These are phyloP conservation scores for Petrocephalus zakoni DNA, from an alignment of 2,113 vertebrate genomes.

Conservation along the genomic window DNA sequence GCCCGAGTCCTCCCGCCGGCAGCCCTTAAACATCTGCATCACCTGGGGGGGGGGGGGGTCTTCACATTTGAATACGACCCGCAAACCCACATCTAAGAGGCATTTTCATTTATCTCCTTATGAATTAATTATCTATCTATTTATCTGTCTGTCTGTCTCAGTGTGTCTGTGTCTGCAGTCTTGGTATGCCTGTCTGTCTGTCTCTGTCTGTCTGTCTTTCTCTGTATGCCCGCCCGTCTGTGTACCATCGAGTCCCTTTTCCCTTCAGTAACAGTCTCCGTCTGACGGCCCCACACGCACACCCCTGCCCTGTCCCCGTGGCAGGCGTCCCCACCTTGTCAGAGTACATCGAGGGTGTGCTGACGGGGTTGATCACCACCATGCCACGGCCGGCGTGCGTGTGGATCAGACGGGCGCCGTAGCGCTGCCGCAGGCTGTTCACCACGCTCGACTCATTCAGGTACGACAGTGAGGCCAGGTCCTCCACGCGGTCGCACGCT, in stretches of 20 bases:
- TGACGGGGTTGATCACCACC: conserved; percentile 87
- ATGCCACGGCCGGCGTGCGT: conserved; percentile 82
- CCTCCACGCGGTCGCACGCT: conserved; percentile 78
- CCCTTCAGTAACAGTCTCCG: neutral
- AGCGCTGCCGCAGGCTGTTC: conserved; percentile 86
- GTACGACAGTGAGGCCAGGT: conserved; percentile 86
- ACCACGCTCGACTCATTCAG: conserved; percentile 90
- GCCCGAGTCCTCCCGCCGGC: conserved; percentile 79
- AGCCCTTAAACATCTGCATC: conserved; percentile 98
- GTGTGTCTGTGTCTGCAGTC: no score
- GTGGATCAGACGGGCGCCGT: conserved; percentile 83
- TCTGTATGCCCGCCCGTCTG: no score
- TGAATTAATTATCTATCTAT: no score
- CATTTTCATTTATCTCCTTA: no score
- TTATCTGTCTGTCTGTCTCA: no score
- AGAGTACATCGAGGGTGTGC: conserved; percentile 86
- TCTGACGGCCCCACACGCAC: neutral
- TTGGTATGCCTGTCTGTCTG: no score
- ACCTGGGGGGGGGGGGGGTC: conserved; percentile 60
- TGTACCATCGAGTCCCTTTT: neutral
- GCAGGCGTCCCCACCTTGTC: conserved; percentile 74
- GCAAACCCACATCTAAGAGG: no score
- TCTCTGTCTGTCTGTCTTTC: neutral
- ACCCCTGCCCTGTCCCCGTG: neutral
- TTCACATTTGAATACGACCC: no score